Evolutionary conservation across 2,888 invertebrate genomes (phyloP).

Genomic region (Synanthedon vespiformis): DNA sequence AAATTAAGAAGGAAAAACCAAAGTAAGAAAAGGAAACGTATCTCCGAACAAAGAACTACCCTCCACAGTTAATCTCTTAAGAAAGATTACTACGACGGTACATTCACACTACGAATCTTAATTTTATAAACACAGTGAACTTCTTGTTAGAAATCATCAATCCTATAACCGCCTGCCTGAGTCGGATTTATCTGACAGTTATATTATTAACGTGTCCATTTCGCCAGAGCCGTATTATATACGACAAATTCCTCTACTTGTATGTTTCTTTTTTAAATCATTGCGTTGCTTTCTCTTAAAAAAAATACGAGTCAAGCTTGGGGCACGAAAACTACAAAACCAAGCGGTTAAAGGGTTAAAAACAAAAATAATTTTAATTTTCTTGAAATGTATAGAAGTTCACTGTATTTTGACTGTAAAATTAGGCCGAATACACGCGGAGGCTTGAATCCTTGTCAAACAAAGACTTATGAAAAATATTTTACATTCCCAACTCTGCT

Average conservation of each 20-base stretch:
- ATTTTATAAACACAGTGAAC: constrained; percentile 11
- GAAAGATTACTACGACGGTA: constrained; percentile 60
- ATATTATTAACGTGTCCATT: too few relatives aligned
- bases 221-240: too few relatives aligned
- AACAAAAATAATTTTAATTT: too few relatives aligned
- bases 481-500: constrained; percentile 21
- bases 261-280: too few relatives aligned
- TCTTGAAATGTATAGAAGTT: constrained; percentile 3
- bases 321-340: neutral
- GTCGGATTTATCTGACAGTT: too few relatives aligned
- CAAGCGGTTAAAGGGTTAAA: too few relatives aligned
- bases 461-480: constrained; percentile 23
- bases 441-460: constrained; percentile 25
- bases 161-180: too few relatives aligned
- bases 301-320: too few relatives aligned
- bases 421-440: constrained; percentile 14
- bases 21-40: constrained; percentile 7
- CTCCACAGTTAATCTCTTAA: constrained; percentile 55
- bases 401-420: constrained; percentile 11
- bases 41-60: constrained; percentile 28
- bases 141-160: constrained; percentile 2
- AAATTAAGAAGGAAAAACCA: too few relatives aligned
- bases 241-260: too few relatives aligned
- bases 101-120: constrained; percentile 25
- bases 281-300: too few relatives aligned